These are phyloP conservation scores for Coregonus sp. DNA, from an alignment of 2,797 vertebrate species.

Conservation along the genomic window DNA sequence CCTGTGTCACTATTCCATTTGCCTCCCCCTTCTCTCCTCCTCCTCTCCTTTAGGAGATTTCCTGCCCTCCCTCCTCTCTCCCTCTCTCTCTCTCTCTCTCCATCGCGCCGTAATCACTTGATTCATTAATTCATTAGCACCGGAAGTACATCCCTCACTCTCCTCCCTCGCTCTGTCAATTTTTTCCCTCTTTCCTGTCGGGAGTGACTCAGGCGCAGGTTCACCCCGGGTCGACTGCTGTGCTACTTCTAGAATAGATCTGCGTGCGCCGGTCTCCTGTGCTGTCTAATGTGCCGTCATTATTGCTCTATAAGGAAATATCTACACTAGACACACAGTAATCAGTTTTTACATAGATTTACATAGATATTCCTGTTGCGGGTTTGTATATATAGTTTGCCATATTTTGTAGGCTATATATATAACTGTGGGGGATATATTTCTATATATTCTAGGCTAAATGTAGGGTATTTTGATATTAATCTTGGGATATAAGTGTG, in stretches of 20 bases:
- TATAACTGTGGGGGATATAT: too few species aligned
- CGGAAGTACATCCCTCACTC: slow-evolving; percentile 37
- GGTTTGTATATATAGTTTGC: background rate
- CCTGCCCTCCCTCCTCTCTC: slow-evolving; percentile 12
- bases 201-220: slow-evolving; percentile 57
- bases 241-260: slow-evolving; percentile 57
- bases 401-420: too few species aligned
- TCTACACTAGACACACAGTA: slow-evolving; percentile 29
- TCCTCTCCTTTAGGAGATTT: slow-evolving; percentile 46
- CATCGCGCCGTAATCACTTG: slow-evolving; percentile 13
- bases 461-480: background rate
- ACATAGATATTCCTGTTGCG: background rate
- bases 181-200: slow-evolving; percentile 34
- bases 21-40: slow-evolving; percentile 45
- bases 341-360: too few species aligned
- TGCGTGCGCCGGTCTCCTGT: slow-evolving; percentile 29
- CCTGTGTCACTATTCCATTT: slow-evolving; percentile 59
- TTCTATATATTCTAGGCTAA: too few species aligned
- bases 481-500: background rate
- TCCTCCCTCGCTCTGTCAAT: background rate
- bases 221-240: slow-evolving; percentile 59
- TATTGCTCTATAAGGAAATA: slow-evolving; percentile 48
- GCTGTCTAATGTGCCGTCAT: slow-evolving; percentile 46
- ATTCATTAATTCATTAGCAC: slow-evolving; percentile 56
- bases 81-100: slow-evolving; percentile 35